phyloP scores from a whole-genome alignment of 2,888 invertebrate genomes.

The Melanophora roralis region DNA sequence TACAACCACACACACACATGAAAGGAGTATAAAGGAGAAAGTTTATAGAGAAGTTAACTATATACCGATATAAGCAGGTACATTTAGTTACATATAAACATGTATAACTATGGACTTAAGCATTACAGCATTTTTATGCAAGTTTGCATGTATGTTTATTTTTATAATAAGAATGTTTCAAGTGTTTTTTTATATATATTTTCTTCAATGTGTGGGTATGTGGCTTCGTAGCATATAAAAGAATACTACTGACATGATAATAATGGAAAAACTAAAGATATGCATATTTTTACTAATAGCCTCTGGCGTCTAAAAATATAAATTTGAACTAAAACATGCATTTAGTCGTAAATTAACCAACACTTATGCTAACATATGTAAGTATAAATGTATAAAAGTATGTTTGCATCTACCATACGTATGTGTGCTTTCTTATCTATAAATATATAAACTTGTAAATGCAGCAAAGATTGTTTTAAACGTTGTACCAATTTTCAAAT shows the following conservation, averaged over 20 bases:
- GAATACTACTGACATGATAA: not conserved
- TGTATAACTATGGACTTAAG: too few species aligned
- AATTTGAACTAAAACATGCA: slow-evolving; percentile 4
- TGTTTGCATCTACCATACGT: too few species aligned
- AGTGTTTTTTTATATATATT: too few species aligned
- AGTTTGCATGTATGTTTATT: slow-evolving; percentile 1
- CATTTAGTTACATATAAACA: not conserved
- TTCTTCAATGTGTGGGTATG: not conserved
- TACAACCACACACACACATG: not conserved
- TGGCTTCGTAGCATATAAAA: too few species aligned
- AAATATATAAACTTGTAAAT: too few species aligned
- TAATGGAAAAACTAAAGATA: not conserved
- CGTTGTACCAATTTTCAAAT: not conserved
- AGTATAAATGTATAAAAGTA: not conserved
- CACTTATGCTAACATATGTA: not conserved
- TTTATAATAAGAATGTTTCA: slow-evolving; percentile 36
- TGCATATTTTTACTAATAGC: slow-evolving; percentile 39
- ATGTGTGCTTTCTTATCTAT: too few species aligned
- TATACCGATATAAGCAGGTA: not conserved
- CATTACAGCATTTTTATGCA: not conserved
- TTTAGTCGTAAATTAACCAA: slow-evolving; percentile 12
- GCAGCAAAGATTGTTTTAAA: not conserved
- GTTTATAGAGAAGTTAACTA: slow-evolving; percentile 39
- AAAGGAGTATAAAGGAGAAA: not conserved
- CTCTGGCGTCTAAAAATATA: slow-evolving; percentile 24